Base-by-base conservation (phyloP, 2,888 invertebrate genomes). In the Pristionchus entomophagus region DNA sequence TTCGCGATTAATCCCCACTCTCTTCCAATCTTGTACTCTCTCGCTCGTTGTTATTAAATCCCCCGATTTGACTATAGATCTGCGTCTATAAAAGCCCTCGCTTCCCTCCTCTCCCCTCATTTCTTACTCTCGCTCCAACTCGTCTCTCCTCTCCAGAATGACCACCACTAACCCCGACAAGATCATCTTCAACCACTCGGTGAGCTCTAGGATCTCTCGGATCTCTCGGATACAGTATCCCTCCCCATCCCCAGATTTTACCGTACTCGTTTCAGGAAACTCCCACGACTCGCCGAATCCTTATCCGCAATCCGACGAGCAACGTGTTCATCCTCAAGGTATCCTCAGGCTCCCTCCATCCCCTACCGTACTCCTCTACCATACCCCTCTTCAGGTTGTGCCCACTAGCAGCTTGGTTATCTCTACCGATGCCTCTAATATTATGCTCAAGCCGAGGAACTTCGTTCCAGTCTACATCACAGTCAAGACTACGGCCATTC, bases 141-240 rank as follows among this genome's bases (percentile, higher is more conserved):
- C 59, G 59, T 59, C 26, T 22, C 59, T n/a, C n/a, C n/a, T n/a
- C n/a, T n/a, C n/a, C n/a, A n/a, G n/a, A n/a, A n/a, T n/a, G n/a
- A n/a, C n/a, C 59, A 8, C 59, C 26, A 59, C 59, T 59, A 59
- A 59, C 26, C 59, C 59, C 26, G 59, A 59, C n/a, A 59, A 59
- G 59, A 59, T 59, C 26, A 59, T 59, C 59, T 59, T 59, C 59
- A 59, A 59, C 59, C 59, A 59, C 59, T 59, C 59, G 59, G 59
- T 59, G 59, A 59, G 59, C 26, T 26, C 59, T 29, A n/a, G 59
- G 12, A 12, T 26, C 59, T 29, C 59, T n/a, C n/a, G n/a, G n/a
- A n/a, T n/a, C n/a, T n/a, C n/a, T n/a, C n/a, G n/a, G n/a, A 2
- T 59, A 59, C 59, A 3, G 59, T 59, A 59, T 14, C 26, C 59